Evolutionary conservation across 2,797 vertebrate genomes (phyloP).

Genomic region (Falco biarmicus): DNA sequence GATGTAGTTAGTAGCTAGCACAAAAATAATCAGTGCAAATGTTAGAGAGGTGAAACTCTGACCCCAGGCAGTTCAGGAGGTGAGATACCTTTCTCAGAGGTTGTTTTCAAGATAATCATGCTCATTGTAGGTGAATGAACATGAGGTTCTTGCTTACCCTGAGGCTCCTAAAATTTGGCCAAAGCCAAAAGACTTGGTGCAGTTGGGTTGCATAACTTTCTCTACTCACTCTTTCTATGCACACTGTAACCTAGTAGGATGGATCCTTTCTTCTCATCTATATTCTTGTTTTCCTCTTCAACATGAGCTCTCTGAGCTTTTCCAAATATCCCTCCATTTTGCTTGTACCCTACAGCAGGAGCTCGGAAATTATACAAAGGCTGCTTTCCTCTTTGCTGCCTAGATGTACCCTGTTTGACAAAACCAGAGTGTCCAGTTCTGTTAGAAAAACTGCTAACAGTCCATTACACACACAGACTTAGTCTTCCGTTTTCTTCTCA

Average conservation of each 20-base stretch:
- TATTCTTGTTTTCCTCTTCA: neutral
- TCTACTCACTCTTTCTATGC: neutral
- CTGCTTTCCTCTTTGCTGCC: neutral
- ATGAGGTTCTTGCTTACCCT: neutral
- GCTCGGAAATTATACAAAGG: neutral
- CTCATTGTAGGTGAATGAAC: neutral
- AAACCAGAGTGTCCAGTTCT: neutral
- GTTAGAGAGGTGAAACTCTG: neutral
- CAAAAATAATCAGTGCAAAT: neutral
- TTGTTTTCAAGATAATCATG: neutral
- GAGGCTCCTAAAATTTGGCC: neutral
- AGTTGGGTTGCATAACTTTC: neutral
- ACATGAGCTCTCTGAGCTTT: neutral
- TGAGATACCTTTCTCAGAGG: neutral
- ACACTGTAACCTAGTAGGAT: neutral
- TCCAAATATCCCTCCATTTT: neutral
- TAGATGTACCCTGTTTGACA: neutral
- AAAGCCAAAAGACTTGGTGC: neutral
- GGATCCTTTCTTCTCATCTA: neutral
- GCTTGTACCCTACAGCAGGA: neutral
- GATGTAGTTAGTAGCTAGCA: neutral
- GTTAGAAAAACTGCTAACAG: neutral
- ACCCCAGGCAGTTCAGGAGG: neutral
- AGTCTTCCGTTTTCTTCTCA: neutral
- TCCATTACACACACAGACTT: neutral